These are phyloP conservation scores for Solenopsis fugax DNA, from an alignment of 1,140 invertebrate species.

Conservation along the genomic window DNA sequence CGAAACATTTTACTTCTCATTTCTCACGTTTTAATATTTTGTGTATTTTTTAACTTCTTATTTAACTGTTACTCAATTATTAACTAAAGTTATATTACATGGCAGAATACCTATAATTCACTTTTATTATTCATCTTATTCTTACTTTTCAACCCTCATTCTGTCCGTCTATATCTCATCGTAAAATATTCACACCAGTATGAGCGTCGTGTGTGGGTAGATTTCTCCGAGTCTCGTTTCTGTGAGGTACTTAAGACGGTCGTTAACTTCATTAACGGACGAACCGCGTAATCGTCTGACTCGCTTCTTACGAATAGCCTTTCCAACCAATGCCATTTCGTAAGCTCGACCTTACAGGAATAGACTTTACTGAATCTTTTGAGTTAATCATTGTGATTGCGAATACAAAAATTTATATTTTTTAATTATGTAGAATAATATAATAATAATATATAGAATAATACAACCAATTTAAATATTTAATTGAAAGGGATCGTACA, in stretches of 20 bases:
- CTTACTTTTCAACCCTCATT: conserved; percentile 9
- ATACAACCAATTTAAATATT: not conserved
- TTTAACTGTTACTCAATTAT: not conserved
- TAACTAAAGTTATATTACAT: not conserved
- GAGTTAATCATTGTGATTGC: not conserved
- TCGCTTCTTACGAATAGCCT: conserved; percentile 58
- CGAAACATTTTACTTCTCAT: not conserved
- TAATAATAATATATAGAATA: no score
- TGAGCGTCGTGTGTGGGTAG: conserved; percentile 61
- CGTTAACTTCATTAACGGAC: conserved; percentile 84
- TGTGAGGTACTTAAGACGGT: conserved; percentile 79
- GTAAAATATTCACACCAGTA: conserved; percentile 53
- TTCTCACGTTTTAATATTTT: not conserved
- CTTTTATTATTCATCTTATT: conserved; percentile 23
- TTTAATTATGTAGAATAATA: not conserved
- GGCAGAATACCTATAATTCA: not conserved
- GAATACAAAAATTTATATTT: conserved; percentile 5
- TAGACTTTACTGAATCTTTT: not conserved
- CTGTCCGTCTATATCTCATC: not conserved
- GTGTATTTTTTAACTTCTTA: not conserved
- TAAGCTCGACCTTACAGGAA: conserved; percentile 7
- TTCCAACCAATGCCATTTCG: conserved; percentile 20
- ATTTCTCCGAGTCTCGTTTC: conserved; percentile 71
- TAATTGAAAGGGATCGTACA: not conserved
- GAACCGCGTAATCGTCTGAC: conserved; percentile 76